These are phyloP conservation scores for Chloroclystis v-ata DNA, from an alignment of 2,888 invertebrate species.

Conservation along the genomic window DNA sequence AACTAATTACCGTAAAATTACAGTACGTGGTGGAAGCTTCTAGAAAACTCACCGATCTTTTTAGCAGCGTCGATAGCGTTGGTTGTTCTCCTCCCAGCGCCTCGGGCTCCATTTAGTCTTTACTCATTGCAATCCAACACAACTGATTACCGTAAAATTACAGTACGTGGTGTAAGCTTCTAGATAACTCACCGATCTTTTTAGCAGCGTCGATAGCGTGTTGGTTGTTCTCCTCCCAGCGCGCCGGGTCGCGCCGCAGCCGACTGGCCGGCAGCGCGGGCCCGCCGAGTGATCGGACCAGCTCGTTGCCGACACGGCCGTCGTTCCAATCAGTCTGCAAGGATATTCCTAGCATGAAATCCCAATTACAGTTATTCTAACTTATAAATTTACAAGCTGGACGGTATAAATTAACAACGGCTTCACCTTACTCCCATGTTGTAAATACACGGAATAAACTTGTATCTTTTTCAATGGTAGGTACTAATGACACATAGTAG, in stretches of 20 bases:
- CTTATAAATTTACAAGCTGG: too few species aligned
- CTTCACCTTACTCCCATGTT: too few species aligned
- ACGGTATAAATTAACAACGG: too few species aligned
- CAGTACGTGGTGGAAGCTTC: not conserved
- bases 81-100: constrained; percentile 89
- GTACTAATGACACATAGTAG: too few species aligned
- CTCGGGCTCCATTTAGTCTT: too few species aligned
- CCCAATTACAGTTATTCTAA: too few species aligned
- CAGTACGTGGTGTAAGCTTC: not conserved
- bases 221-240: constrained; percentile 90
- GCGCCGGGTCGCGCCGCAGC: constrained; percentile 84
- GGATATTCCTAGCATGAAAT: not conserved
- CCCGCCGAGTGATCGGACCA: constrained; percentile 94
- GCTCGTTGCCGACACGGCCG: constrained; percentile 90
- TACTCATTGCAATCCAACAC: too few species aligned
- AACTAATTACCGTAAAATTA: too few species aligned
- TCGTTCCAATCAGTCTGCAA: constrained; percentile 97
- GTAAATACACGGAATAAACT: too few species aligned
- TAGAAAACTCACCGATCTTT: constrained; percentile 70
- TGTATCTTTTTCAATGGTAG: too few species aligned
- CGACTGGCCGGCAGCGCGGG: constrained; percentile 89
- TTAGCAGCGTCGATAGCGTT: constrained; percentile 86
- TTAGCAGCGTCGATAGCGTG: constrained; percentile 86
- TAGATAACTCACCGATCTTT: constrained; percentile 71
- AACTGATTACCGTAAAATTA: too few species aligned